These are phyloP conservation scores for Athalia cordata DNA, from an alignment of 2,888 invertebrate species.

Conservation along the genomic window DNA sequence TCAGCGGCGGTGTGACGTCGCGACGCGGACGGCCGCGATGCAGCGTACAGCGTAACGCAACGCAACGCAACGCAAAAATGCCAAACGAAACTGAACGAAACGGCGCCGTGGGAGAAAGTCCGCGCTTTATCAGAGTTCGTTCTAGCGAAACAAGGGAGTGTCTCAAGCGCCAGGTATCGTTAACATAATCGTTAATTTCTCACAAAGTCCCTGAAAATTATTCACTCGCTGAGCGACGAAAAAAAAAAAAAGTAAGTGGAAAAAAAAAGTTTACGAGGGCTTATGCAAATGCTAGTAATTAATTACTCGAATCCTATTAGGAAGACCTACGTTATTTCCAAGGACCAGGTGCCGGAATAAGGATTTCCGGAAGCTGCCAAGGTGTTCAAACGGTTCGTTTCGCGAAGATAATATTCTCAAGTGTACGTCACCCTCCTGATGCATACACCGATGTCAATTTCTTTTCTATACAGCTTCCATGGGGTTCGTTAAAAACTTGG, in stretches of 20 bases:
- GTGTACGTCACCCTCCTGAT: neutral
- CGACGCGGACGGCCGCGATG: slow-evolving; percentile 22
- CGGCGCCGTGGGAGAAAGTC: neutral
- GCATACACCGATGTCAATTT: neutral
- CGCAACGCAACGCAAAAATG: slow-evolving; percentile 54
- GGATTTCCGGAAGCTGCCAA: slow-evolving; percentile 16
- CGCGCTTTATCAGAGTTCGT: slow-evolving; percentile 18
- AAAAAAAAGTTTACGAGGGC: slow-evolving; percentile 63
- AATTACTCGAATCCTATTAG: slow-evolving; percentile 69
- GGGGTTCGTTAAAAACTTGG: no score
- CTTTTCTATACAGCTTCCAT: no score
- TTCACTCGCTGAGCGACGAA: slow-evolving; percentile 43
- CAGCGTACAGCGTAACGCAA: slow-evolving; percentile 35
- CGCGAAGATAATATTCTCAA: neutral
- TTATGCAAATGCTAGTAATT: slow-evolving; percentile 70
- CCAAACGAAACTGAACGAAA: neutral
- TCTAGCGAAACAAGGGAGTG: slow-evolving; percentile 26
- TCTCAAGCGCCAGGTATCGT: slow-evolving; percentile 54
- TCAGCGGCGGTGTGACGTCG: slow-evolving; percentile 15
- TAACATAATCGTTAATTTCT: slow-evolving; percentile 62
- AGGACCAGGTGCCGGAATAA: slow-evolving; percentile 42
- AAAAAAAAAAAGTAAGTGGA: slow-evolving; percentile 40
- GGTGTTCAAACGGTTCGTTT: neutral
- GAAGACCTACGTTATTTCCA: slow-evolving; percentile 29
- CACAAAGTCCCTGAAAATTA: slow-evolving; percentile 46